These are phyloP conservation scores for Empidonax alnorum DNA, from an alignment of 2,113 vertebrate genomes.

Conservation along the genomic window DNA sequence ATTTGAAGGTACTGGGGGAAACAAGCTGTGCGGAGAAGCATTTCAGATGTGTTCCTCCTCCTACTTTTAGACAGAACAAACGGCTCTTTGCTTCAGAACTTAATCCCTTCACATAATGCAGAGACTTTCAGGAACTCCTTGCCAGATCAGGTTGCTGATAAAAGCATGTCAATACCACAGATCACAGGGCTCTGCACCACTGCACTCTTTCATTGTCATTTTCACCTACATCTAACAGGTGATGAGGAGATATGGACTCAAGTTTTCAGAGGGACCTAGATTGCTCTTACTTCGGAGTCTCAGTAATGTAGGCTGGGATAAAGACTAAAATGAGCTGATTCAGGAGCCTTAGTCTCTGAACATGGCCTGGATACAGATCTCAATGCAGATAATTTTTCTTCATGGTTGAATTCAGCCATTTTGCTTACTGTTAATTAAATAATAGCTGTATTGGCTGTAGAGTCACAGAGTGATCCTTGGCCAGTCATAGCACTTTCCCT, in stretches of 20 bases:
- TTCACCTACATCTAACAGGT: background rate
- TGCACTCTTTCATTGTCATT: background rate
- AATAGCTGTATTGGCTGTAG: rapidly evolving
- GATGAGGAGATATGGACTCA: background rate
- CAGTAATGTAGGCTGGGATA: background rate
- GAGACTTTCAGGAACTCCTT: slow-evolving; percentile 41
- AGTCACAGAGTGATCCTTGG: background rate
- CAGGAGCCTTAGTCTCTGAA: background rate
- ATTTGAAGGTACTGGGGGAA: background rate
- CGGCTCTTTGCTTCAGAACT: background rate
- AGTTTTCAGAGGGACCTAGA: background rate
- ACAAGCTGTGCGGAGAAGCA: background rate
- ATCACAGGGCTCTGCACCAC: background rate
- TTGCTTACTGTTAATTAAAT: background rate
- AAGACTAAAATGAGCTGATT: background rate
- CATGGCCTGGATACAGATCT: background rate
- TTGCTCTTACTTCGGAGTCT: background rate
- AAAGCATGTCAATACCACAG: background rate
- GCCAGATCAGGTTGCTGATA: slow-evolving; percentile 7
- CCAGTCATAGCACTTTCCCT: background rate
- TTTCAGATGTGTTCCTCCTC: background rate
- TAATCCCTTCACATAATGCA: background rate
- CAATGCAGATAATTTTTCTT: background rate
- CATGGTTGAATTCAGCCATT: background rate
- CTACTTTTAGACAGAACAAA: background rate